A percentile compares a stretch with the other conserved stretches of the same genome.
These are phyloP conservation scores for Agrochola lota DNA, from an alignment of 2,888 invertebrate genomes.

Conservation along the genomic window DNA sequence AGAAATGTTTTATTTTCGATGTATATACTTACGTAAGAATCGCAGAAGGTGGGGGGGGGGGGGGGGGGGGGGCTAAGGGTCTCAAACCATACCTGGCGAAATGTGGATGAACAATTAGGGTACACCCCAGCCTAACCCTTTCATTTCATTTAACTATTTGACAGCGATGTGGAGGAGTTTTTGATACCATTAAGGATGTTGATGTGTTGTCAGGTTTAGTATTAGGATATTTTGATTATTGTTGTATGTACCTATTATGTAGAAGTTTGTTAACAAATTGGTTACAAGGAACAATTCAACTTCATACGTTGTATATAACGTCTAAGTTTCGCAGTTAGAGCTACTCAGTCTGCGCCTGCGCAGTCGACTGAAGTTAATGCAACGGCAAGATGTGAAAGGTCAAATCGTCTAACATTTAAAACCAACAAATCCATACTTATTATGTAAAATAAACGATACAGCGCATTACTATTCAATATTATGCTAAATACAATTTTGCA, in stretches of 20 bases:
- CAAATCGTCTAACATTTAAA: constrained; percentile 62
- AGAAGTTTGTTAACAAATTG: not conserved
- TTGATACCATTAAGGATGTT: too few relatives aligned
- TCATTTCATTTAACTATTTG: too few relatives aligned
- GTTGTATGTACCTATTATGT: not conserved
- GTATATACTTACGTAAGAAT: too few relatives aligned
- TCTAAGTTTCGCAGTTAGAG: not conserved
- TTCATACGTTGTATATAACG: not conserved
- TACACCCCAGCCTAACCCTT: not conserved
- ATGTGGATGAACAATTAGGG: not conserved
- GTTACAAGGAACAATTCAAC: not conserved
- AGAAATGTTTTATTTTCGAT: not conserved
- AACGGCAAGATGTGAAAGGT: constrained; percentile 58
- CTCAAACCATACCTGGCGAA: not conserved
- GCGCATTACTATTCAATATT: constrained; percentile 51
- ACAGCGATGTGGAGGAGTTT: not conserved
- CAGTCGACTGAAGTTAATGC: constrained; percentile 10
- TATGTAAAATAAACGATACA: constrained; percentile 50
- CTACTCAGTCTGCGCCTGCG: not conserved
- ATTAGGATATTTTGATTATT: not conserved
- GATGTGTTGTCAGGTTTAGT: not conserved
- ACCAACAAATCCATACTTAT: constrained; percentile 45
- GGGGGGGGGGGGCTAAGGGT: too few relatives aligned
- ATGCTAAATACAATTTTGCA: constrained; percentile 35
- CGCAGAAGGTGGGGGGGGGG: too few relatives aligned